These are phyloP conservation scores for Porphyrio hochstetteri DNA, from an alignment of 2,113 vertebrate species.

Conservation along the genomic window DNA sequence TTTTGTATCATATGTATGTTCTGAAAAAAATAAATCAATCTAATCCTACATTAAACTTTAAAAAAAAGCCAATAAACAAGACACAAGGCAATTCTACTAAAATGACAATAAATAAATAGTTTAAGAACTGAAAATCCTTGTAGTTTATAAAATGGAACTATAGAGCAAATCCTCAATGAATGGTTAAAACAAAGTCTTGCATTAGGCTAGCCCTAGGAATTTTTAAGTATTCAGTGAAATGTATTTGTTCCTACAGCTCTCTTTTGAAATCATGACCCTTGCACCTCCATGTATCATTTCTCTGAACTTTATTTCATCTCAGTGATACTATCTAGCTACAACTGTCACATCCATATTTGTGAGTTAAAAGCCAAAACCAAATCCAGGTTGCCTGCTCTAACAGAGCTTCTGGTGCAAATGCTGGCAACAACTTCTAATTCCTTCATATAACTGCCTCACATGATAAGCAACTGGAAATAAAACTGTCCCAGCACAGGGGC, in stretches of 20 bases:
- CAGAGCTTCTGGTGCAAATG: conserved; percentile 24
- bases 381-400: background rate
- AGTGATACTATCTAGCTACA: background rate
- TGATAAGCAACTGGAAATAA: background rate
- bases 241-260: background rate
- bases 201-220: background rate
- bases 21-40: background rate
- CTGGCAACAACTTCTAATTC: background rate
- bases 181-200: background rate
- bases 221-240: background rate
- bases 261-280: background rate
- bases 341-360: conserved; percentile 11
- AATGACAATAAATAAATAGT: background rate
- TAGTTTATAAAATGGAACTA: background rate
- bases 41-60: background rate
- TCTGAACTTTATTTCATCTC: background rate
- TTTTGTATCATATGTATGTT: background rate
- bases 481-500: background rate
- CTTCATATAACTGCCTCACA: background rate
- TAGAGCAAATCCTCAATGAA: background rate
- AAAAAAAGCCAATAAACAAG: background rate
- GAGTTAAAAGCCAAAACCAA: background rate
- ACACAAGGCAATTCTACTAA: background rate
- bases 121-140: background rate
- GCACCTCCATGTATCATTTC: background rate